These are phyloP conservation scores for Dioctria rufipes DNA, from an alignment of 2,888 invertebrate genomes.

Conservation along the genomic window DNA sequence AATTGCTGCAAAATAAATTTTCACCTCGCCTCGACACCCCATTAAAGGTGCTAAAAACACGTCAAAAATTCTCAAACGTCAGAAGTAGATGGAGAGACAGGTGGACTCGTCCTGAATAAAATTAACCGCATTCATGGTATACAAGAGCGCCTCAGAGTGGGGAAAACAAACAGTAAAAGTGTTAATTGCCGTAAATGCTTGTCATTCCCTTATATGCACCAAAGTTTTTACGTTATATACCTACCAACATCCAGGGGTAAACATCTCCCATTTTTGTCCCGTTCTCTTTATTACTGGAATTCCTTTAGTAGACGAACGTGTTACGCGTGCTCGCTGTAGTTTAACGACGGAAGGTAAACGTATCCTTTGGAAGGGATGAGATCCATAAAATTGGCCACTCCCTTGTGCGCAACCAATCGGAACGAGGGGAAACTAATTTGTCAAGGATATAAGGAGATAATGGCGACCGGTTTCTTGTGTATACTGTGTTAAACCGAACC, in stretches of 20 bases:
- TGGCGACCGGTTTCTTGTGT: slow-evolving; percentile 45
- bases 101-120: slow-evolving; percentile 58
- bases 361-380: slow-evolving; percentile 24
- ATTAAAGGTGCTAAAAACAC: slow-evolving; percentile 59
- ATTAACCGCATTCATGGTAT: slow-evolving; percentile 56
- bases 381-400: slow-evolving; percentile 55
- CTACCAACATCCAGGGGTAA: background rate
- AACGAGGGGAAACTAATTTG: slow-evolving; percentile 62
- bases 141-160: slow-evolving; percentile 37
- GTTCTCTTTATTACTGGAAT: background rate
- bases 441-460: slow-evolving; percentile 52
- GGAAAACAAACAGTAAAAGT: slow-evolving; percentile 71
- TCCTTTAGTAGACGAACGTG: background rate
- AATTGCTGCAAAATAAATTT: slow-evolving; percentile 59
- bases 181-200: slow-evolving; percentile 72
- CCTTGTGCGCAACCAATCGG: slow-evolving; percentile 63
- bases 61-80: slow-evolving; percentile 56
- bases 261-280: background rate
- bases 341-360: slow-evolving; percentile 43
- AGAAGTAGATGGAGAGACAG: slow-evolving; percentile 20
- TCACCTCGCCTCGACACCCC: slow-evolving; percentile 55
- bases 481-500: background rate
- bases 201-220: slow-evolving; percentile 69
- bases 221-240: slow-evolving; percentile 44
- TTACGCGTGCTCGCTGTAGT: background rate